Evolutionary conservation across 1,140 invertebrate genomes (phyloP), one percentile per base, ranked within the genome.

Genomic region (Diprion similis): DNA sequence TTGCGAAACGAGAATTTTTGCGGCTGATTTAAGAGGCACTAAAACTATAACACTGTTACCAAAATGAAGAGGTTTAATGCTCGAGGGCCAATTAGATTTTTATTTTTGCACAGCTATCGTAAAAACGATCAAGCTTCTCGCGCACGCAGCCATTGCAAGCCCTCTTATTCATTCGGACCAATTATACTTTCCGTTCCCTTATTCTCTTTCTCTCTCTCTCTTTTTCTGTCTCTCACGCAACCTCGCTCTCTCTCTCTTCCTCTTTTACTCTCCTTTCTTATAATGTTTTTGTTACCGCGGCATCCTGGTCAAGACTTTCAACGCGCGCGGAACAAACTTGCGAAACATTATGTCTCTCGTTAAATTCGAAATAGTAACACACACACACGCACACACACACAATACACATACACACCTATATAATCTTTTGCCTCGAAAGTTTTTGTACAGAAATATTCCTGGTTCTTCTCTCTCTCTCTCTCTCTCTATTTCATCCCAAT

Each of bases 1-100:
- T 37, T 17, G 51, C n/a, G 51, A 59, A 59, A 59, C 51, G 51
- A 59, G 51, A 59, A 59, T 59, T 59, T 59, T 59, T 9, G 51
- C 51, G 51, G 51, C 51, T 59, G 51, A 59, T 59, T 59, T 59
- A 75, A 69, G 76, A 69, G 73, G 79, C 80, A 76, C 78, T 85
- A 86, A 86, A 85, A 73, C 77, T 79, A 80, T 85, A 83, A 86
- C 83, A 82, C 77, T 81, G 81, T 86, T 85, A 84, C 81, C 78
- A 79, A 85, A 83, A 85, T 85, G 80, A 85, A 84, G 83, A 82
- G 81, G 81, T 84, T 84, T 84, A 82, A 82, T 82, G 80, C 80
- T 72, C 73, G 79, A 73, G 68, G 74, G 75, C 76, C 75, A 87
- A 86, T 86, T 83, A 87, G 86, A 68, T 45, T 68, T 68, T 68